phyloP scores from a whole-genome alignment of 2,113 vertebrate genomes.

The Todiramphus chloris region DNA sequence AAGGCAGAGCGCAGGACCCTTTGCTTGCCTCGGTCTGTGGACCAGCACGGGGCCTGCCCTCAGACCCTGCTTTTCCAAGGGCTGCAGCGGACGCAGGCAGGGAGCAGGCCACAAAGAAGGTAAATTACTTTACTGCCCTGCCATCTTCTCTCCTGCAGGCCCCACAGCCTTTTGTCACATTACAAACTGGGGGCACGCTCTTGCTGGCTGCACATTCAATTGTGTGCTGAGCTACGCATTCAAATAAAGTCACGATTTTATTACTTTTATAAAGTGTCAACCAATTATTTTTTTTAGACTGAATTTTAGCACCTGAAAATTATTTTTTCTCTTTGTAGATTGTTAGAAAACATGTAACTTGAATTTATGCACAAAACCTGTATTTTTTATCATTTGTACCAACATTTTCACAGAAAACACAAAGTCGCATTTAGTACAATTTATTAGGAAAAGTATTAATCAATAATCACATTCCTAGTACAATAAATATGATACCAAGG shows the following conservation, averaged over 20 bases:
- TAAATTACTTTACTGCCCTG: not conserved
- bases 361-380: not conserved
- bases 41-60: rapidly evolving
- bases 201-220: not conserved
- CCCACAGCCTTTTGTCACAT: not conserved
- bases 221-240: not conserved
- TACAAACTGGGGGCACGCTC: not conserved
- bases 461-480: not conserved
- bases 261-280: not conserved
- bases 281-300: not conserved
- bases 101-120: not conserved
- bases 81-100: not conserved
- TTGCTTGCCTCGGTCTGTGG: rapidly evolving
- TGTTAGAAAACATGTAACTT: not conserved
- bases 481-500: not conserved
- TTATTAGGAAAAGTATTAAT: not conserved
- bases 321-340: not conserved
- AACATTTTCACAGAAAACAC: not conserved
- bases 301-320: not conserved
- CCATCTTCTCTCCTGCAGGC: not conserved
- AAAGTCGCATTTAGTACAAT: not conserved
- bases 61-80: not conserved
- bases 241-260: not conserved
- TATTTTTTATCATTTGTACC: not conserved
- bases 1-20: not conserved